Percentiles rank a stretch among this genome's conserved stretches.
Evolutionary conservation across 2,113 vertebrate species (phyloP).

Genomic region (Cercocebus atys): DNA sequence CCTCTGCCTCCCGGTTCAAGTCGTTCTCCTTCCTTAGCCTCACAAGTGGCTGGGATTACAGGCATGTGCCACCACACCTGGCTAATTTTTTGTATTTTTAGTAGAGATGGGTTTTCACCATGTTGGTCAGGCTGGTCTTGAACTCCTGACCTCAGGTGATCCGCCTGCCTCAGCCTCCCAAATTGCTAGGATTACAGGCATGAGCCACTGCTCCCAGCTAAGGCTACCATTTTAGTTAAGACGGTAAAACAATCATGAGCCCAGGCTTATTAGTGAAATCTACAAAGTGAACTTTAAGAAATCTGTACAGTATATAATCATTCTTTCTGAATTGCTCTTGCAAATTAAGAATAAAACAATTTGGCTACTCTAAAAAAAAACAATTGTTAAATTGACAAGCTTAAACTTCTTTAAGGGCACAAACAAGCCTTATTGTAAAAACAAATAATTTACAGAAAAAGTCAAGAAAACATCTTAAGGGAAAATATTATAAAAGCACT

Average conservation of each 20-base stretch:
- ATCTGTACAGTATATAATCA: constrained; percentile 20
- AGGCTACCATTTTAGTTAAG: background rate
- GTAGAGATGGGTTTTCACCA: too few species aligned
- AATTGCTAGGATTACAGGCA: too few species aligned
- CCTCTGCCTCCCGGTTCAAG: too few species aligned
- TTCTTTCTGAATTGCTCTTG: constrained; percentile 45
- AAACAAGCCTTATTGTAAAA: constrained; percentile 64
- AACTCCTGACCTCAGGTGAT: too few species aligned
- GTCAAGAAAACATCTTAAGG: constrained; percentile 52
- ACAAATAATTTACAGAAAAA: constrained; percentile 72
- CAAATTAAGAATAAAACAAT: constrained; percentile 70
- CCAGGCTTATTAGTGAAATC: constrained; percentile 63
- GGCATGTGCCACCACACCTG: too few species aligned
- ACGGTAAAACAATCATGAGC: background rate
- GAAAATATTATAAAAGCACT: constrained; percentile 62
- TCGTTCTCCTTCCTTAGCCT: too few species aligned
- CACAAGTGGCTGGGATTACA: too few species aligned
- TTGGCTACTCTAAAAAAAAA: constrained; percentile 45
- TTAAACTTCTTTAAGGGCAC: constrained; percentile 58
- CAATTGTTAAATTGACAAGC: constrained; percentile 54
- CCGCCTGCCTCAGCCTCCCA: too few species aligned
- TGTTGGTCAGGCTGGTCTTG: too few species aligned
- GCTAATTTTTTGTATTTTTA: too few species aligned
- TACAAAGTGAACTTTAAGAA: constrained; percentile 63
- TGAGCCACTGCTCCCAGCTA: too few species aligned